Conservation (phyloP, 1,140 invertebrate species). For the Cydia amplana region DNA sequence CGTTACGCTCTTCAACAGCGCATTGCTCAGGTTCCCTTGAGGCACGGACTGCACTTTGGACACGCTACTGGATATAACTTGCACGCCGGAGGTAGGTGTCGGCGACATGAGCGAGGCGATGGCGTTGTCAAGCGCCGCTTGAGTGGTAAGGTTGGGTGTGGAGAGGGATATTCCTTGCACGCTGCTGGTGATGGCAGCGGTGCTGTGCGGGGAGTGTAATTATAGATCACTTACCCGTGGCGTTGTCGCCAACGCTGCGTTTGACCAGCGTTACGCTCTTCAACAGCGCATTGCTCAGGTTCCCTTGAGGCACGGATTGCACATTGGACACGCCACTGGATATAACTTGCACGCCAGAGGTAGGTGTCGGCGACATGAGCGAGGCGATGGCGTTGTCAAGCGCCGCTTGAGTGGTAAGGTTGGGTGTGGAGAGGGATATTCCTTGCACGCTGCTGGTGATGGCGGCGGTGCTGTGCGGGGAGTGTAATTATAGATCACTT, state of each 20-base stretch:
- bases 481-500: conserved; percentile 24
- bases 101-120: conserved; percentile 69
- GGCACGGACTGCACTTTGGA: conserved; percentile 44
- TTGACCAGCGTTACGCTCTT: conserved; percentile 70
- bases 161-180: conserved; percentile 67
- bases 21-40: conserved; percentile 45
- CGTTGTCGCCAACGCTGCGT: conserved; percentile 57
- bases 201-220: no score
- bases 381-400: conserved; percentile 67
- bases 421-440: conserved; percentile 61
- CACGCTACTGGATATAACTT: conserved; percentile 63
- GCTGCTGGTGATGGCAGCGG: conserved; percentile 51
- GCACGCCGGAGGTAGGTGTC: conserved; percentile 52
- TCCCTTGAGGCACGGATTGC: conserved; percentile 39
- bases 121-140: conserved; percentile 62
- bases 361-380: conserved; percentile 62
- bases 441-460: conserved; percentile 68
- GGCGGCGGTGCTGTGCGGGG: conserved; percentile 32
- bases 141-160: conserved; percentile 57
- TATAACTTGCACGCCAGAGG: conserved; percentile 63
- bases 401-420: conserved; percentile 58
- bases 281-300: conserved; percentile 52
- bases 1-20: conserved; percentile 65
- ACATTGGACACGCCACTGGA: conserved; percentile 55
- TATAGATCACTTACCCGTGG: conserved; percentile 50